Evolutionary conservation across 2,797 vertebrate species (phyloP).

Genomic region (Poecile montanus): DNA sequence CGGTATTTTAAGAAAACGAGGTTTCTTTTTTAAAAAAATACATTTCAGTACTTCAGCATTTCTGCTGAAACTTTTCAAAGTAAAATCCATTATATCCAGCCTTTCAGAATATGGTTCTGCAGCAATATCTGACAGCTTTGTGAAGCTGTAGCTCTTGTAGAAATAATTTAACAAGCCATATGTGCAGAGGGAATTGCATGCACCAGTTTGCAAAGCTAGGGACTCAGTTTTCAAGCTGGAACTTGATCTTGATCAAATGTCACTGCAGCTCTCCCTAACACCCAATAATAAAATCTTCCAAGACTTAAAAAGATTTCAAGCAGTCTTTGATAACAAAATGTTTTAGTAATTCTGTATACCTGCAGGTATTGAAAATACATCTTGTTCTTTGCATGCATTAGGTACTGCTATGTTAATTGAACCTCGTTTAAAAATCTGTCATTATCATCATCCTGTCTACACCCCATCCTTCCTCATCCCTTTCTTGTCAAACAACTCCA

Average conservation of each 20-base stretch:
- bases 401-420: slow-evolving; percentile 6
- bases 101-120: background rate
- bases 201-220: background rate
- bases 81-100: background rate
- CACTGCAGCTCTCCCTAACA: background rate
- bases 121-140: slow-evolving; percentile 15
- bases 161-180: background rate
- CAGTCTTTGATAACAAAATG: background rate
- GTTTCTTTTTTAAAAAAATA: background rate
- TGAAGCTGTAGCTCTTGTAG: background rate
- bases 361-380: background rate
- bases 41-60: background rate
- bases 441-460: background rate
- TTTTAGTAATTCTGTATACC: background rate
- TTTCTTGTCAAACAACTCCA: slow-evolving; percentile 16
- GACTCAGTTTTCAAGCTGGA: slow-evolving; percentile 22
- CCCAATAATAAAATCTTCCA: background rate
- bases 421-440: background rate
- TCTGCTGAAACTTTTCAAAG: background rate
- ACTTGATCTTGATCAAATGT: slow-evolving; percentile 4
- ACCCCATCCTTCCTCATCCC: background rate
- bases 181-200: background rate
- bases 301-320: background rate
- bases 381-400: background rate
- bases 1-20: background rate